Evolutionary conservation across 2,888 invertebrate species (phyloP).

Genomic region (Oligia fasciuncula): DNA sequence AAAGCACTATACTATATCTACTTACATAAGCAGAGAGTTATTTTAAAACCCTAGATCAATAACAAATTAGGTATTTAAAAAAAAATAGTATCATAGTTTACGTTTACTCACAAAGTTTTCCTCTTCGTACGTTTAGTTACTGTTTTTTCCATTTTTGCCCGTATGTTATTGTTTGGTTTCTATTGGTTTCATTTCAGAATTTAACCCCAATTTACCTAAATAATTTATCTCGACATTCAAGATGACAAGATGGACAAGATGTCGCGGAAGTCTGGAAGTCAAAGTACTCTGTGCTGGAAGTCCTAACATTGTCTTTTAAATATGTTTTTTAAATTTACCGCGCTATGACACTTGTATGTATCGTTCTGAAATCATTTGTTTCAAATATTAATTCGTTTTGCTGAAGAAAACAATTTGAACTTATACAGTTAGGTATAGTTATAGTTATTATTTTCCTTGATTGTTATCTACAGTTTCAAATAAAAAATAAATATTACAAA

Average conservation of each 20-base stretch:
- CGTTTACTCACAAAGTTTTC: constrained; percentile 40
- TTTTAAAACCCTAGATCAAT: not conserved
- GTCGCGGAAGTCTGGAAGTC: not conserved
- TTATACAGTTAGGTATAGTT: no score
- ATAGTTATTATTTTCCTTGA: not conserved
- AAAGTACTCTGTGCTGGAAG: no score
- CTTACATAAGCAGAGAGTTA: no score
- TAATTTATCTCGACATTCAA: constrained; percentile 1
- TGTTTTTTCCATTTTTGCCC: constrained; percentile 34
- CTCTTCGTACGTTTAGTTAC: constrained; percentile 23
- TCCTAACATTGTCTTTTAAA: not conserved
- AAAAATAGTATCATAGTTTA: no score
- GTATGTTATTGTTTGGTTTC: not conserved
- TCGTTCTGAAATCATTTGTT: constrained; percentile 20
- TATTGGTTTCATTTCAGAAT: constrained; percentile 9
- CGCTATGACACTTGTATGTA: not conserved
- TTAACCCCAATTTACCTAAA: constrained; percentile 1
- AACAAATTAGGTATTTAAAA: no score
- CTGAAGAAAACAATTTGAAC: no score
- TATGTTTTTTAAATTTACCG: constrained; percentile 49
- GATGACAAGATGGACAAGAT: constrained; percentile 5
- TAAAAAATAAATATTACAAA: not conserved
- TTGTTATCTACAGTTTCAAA: not conserved
- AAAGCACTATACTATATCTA: not conserved
- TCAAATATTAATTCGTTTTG: not conserved